Base-by-base conservation (phyloP, 2,888 invertebrate species). In the Pteria penguin region DNA sequence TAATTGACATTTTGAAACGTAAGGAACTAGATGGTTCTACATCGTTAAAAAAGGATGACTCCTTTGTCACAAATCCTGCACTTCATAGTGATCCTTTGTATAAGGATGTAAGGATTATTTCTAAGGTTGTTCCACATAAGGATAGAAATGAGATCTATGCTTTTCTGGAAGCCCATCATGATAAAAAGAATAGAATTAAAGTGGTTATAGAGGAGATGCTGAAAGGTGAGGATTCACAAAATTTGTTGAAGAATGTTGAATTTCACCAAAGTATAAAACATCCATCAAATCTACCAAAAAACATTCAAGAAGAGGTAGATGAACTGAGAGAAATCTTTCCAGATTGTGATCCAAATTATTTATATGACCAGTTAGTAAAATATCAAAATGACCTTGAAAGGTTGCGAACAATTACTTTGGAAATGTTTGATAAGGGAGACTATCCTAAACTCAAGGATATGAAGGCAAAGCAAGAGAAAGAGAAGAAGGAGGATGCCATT, bases 141-240 rank as follows among this genome's bases (percentile, higher is more conserved):
- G 88, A 89, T 72, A 79, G 82, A 58, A 87, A 87, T 81, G 90
- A 90, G 68, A 84, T 90, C 4, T 90, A 90, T 82, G 90, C 89
- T 18, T 86, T 84, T 62, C 73, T 90, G 31, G 89, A 90, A 73
- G 90, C 88, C 11, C 87, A 90, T 75, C 86, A 87, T 81, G 82
- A 87, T 31, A 87, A 86, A 72, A 72, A 79, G 22, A 85, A 90
- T 78, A 76, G 90, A 55, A 80, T 90, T 8, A 85, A 87, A 72
- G 69, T 86, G 32, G 89, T 90, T 14, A 87, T 87, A 26, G 88
- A 90, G 74, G 90, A 90, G 68, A 68, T 84, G 4, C 75, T 82
- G 70, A 68, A 81, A 75, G 57, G 77, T 68, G 31, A 75, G 80
- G n/a, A 36, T 57, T 63, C 58, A 24, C 67, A 81, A 78, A 70